phyloP scores from a whole-genome alignment of 2,797 vertebrate species.

The Myoxocephalus aenaeus region DNA sequence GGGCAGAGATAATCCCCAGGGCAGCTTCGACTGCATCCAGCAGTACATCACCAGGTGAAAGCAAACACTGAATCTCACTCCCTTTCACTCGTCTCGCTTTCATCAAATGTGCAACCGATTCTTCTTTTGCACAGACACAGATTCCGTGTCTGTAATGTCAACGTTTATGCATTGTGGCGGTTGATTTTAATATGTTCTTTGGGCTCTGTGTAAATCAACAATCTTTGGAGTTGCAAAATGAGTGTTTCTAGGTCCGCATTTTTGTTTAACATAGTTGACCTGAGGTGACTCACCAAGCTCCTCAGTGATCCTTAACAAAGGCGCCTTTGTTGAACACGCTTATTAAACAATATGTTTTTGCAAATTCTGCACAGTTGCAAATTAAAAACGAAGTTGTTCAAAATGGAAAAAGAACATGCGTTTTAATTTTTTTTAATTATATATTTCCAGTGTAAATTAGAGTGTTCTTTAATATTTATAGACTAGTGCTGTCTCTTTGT shows the following conservation, averaged over 20 bases:
- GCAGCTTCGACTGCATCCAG: slow-evolving; percentile 98
- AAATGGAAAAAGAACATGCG: neutral
- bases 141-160: neutral
- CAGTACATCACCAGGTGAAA: slow-evolving; percentile 95
- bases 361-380: neutral
- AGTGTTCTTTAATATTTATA: neutral
- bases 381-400: neutral
- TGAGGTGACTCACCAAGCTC: slow-evolving; percentile 11
- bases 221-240: slow-evolving; percentile 5
- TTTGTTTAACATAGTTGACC: slow-evolving; percentile 23
- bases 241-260: slow-evolving; percentile 25
- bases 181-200: neutral
- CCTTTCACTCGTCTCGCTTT: neutral
- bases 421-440: neutral
- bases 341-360: neutral
- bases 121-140: neutral
- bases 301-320: slow-evolving; percentile 5
- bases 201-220: slow-evolving; percentile 11
- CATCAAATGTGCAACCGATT: neutral
- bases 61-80: slow-evolving; percentile 11
- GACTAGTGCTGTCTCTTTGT: neutral
- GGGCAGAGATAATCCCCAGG: slow-evolving; percentile 96
- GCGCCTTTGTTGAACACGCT: neutral
- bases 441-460: neutral
- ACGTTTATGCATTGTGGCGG: too few relatives aligned